Evolutionary conservation across 2,113 vertebrate genomes (phyloP), one percentile per base, ranked within the genome.

Genomic region (Struthio camelus): DNA sequence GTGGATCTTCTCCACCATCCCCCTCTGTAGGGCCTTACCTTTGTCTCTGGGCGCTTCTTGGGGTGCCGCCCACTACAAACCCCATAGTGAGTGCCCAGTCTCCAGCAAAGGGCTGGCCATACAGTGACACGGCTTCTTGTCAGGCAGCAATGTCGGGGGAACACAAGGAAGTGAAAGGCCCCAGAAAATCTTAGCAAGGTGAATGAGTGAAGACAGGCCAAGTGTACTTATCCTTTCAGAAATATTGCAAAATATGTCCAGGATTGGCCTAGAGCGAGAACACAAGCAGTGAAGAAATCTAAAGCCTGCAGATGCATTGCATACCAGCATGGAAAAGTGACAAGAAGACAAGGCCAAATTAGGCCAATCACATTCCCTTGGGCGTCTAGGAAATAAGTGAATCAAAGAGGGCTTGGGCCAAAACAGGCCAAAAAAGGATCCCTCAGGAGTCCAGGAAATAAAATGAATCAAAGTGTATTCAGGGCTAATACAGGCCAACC

Each of bases 351-450:
- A 36, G 93, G 93, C 94, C 92, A 96, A 93, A 93, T 73, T 87
- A 96, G 92, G 96, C 93, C 96, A 94, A 96, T 96, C 96, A 94
- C 94, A 92, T 34, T 90, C 96, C 82, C 79, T 34, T 50, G 96
- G 85, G 96, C 95, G 92, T 96, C 96, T 93, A 90, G 96, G 92
- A 96, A 96, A 70, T 90, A 91, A 97, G 96, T 95, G 96, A 97
- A 96, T 97, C 96, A 97, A 96, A 97, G 87, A 96, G 64, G 88
- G 82, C 93, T 80, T 25, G 28, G 94, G 85, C 94, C 96, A 96
- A 96, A 96, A 85, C 75, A 87, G 87, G 89, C 93, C 91, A 94
- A 97, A 95, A 81, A 79, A 84, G 51, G 44, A 96, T 95, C 90
- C 85, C 92, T 94, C 54, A 83, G 82, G 87, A 96, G 76, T 93